Evolutionary conservation across 2,797 vertebrate species (phyloP), one percentile per base, ranked within the genome.

Genomic region (Arrhamphus sclerolepis): DNA sequence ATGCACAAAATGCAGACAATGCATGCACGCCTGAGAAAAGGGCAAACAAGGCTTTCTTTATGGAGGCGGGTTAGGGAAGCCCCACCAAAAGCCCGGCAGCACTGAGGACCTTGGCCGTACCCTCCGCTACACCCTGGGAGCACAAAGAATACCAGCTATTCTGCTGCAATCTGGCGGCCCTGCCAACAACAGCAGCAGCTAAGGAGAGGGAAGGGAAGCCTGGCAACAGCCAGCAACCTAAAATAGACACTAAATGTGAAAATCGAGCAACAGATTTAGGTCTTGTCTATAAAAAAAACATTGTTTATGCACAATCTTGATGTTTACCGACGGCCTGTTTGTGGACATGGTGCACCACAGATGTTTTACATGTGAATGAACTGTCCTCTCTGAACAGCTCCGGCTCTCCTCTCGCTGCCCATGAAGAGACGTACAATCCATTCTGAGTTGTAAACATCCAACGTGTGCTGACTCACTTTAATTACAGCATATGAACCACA

Each of bases 181-280:
- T 75, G 83, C 88, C 90, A 91, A 87, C 88, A 89, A 85, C 81
- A 90, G 76, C 90, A 90, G 64, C 60, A 70, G 68, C 77, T 74
- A 78, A 81, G 80, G 75, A 81, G 80, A 82, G 82, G 69, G 81
- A 76, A 83, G 87, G 85, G 82, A 89, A 87, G 77, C 87, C 87
- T 85, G 76, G 46, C 67, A 68, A 48, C 39, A 75, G 70, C 72
- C 84, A 84, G 80, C 73, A 77, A 77, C 77, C 80, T 58, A 79
- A 90, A 91, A 91, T 90, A 89, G 77, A 48, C 61, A 41, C 54
- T 66, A 75, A 70, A 83, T 81, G 81, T 73, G 85, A 77, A 77
- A 83, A 75, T 78, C 66, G 75, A 78, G 68, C 59, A 67, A 59
- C 80, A 80, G 59, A 83, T 87, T 89, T 88, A 83, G 75, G 56